Base-by-base conservation (phyloP, 2,888 invertebrate genomes). In the Monochamus alternatus region DNA sequence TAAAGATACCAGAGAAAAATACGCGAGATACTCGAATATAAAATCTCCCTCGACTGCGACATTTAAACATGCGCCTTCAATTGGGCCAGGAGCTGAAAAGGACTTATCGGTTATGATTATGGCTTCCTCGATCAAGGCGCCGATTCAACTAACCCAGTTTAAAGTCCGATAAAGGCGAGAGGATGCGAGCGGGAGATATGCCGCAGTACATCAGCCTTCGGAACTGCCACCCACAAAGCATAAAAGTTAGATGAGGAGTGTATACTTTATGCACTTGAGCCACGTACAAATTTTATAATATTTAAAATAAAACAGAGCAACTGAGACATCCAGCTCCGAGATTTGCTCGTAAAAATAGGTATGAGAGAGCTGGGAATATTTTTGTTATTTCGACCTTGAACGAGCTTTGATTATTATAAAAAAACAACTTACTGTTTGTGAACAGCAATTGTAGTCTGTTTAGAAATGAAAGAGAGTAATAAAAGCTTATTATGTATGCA, bases 101-200 rank as follows among this genome's bases (percentile, higher is more conserved):
- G 78, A 80, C 78, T 80, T 81, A 81, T 81, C 83, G 81, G 80
- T 82, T 83, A 82, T 81, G 82, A 83, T 83, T 81, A 81, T 81
- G 78, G 81, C 77, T 82, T 80, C 79, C 78, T 72, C 79, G 73
- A 75, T 80, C 78, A 74, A 81, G 55, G 81, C 79, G 79, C 80
- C 83, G 81, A 82, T 83, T 83, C 83, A 81, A 81, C 79, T 83
- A 83, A 83, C 83, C 82, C 79, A 82, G 78, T 82, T 83, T 79
- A 74, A 80, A 80, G 81, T 80, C 78, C 79, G 81, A 81, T 81
- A 83, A 81, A 82, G 75, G 75, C 81, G 78, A 72, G 65, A 78
- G 79, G 74, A 81, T 74, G 77, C 76, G 70, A 74, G 77, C 76
- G 70, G 74, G 72, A 78, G 81, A 81, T 81, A 82, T 78, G 82